A percentile compares a stretch with the other conserved stretches of the same genome.
phyloP scores from a whole-genome alignment of 2,888 invertebrate genomes.

The Gastrophysa polygoni region DNA sequence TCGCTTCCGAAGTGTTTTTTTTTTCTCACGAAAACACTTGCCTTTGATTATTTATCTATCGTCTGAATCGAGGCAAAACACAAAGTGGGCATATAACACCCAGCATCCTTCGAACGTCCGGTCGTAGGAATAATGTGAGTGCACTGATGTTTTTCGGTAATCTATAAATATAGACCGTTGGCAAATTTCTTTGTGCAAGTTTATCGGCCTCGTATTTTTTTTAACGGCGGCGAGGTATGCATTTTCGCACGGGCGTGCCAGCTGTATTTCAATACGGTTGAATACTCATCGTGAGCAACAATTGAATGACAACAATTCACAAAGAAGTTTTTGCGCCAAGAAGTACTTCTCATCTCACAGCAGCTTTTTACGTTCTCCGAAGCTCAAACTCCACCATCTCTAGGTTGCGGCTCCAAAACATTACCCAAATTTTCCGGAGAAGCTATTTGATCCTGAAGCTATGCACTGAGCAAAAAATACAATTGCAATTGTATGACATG shows the following conservation, averaged over 20 bases:
- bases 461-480: no score
- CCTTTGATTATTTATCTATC: slow-evolving; percentile 12
- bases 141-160: slow-evolving; percentile 35
- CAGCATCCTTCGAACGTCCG: slow-evolving; percentile 25
- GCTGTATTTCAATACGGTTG: neutral
- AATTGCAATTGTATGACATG: no score
- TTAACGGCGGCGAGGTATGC: slow-evolving; percentile 31
- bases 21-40: slow-evolving; percentile 9
- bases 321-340: no score
- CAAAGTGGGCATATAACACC: slow-evolving; percentile 4
- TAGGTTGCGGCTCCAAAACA: no score
- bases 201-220: slow-evolving; percentile 38
- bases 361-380: no score
- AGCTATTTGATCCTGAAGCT: no score
- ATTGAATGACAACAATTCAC: no score
- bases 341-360: no score
- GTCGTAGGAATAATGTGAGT: slow-evolving; percentile 26
- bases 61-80: slow-evolving; percentile 4
- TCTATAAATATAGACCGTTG: slow-evolving; percentile 39
- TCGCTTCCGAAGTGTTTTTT: neutral
- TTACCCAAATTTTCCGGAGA: no score
- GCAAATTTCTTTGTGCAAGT: slow-evolving; percentile 42
- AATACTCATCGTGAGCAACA: no score
- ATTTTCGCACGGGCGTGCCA: slow-evolving; percentile 26
- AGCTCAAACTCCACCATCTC: no score